Base-by-base conservation (phyloP, 1,140 invertebrate genomes). In the Anagrus nilaparvatae region DNA sequence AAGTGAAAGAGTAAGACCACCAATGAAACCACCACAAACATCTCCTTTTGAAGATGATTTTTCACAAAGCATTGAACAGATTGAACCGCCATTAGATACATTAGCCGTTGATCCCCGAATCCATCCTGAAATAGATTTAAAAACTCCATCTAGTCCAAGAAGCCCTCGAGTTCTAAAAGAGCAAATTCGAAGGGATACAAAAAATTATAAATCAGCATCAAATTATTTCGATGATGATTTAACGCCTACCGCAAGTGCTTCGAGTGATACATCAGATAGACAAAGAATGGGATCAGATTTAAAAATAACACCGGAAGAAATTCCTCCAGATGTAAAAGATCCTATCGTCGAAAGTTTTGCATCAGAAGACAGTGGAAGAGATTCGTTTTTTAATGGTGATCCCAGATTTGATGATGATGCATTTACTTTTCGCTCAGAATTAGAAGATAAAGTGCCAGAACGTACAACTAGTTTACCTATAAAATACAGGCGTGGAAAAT, bases 11-110 rank as follows among this genome's bases (percentile, higher is more conserved):
- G n/a, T n/a, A n/a, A 48, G 56, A 19, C 42, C 55, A 3, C 53
- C 58, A 34, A 37, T 52, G 0, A 66, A 64, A 35, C 50, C 69
- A 3, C 50, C 69, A 3, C 73, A 78, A 49, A 70, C 70, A 9
- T 78, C 77, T 13, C 73, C 77, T 0, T 84, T 84, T 56, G 81
- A 83, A 53, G 79, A 82, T 52, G 78, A 82, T 51, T 82, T 82
- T 49, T 71, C 63, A 4, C 72, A 58, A 57, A 71, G 24, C 44
- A 51, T 47, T 33, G 72, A 48, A 30, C 63, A 49, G 38, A 61
- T 3, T n/a, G 60, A 63, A 29, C 25, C 42, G 0, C 39, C 50
- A 3, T 35, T 53, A 13, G 51, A 56, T 19, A 34, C 55, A 8
- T 3, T 68, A 60, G 49, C 52, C 51, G 24, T 64, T n/a, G 50